Evolutionary conservation across 2,113 vertebrate genomes (phyloP).

Genomic region (Ctenomys sociabilis): DNA sequence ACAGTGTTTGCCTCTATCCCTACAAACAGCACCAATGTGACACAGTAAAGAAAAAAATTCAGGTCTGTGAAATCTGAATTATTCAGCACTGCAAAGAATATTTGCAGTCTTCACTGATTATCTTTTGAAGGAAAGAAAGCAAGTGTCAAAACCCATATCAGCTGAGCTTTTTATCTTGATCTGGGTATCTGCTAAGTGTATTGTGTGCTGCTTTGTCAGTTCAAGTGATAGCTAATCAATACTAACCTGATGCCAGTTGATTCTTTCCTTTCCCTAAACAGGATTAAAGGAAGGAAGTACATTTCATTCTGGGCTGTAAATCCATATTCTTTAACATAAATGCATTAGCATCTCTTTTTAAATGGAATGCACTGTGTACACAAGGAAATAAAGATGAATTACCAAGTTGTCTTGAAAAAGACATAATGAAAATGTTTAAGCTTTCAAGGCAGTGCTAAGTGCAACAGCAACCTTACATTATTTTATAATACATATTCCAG

Average conservation of each 20-base stretch:
- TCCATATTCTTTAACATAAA: slow-evolving; percentile 82
- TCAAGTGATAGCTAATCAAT: slow-evolving; percentile 85
- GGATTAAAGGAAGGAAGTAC: slow-evolving; percentile 81
- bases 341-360: slow-evolving; percentile 73
- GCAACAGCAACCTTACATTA: slow-evolving; percentile 2
- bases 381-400: slow-evolving; percentile 82
- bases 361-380: slow-evolving; percentile 69
- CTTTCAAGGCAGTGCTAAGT: slow-evolving; percentile 39
- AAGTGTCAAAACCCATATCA: slow-evolving; percentile 82
- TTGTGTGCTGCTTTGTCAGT: slow-evolving; percentile 81
- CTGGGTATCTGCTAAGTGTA: slow-evolving; percentile 81
- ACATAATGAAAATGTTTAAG: slow-evolving; percentile 62
- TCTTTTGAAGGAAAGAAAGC: slow-evolving; percentile 71
- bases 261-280: slow-evolving; percentile 82
- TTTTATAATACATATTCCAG: slow-evolving; percentile 21
- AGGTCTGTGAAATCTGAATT: slow-evolving; percentile 73
- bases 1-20: slow-evolving; percentile 25
- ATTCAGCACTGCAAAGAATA: slow-evolving; percentile 74
- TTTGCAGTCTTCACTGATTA: slow-evolving; percentile 78
- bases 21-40: slow-evolving; percentile 55
- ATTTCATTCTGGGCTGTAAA: slow-evolving; percentile 79
- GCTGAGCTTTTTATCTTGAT: slow-evolving; percentile 77
- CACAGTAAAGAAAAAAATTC: slow-evolving; percentile 31
- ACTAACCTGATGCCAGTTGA: slow-evolving; percentile 84
- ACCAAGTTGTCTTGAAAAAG: slow-evolving; percentile 63